A percentile compares a stretch with the other conserved stretches of the same genome.
Conservation (phyloP, 2,797 vertebrate species). For the Alfaro cultratus region DNA sequence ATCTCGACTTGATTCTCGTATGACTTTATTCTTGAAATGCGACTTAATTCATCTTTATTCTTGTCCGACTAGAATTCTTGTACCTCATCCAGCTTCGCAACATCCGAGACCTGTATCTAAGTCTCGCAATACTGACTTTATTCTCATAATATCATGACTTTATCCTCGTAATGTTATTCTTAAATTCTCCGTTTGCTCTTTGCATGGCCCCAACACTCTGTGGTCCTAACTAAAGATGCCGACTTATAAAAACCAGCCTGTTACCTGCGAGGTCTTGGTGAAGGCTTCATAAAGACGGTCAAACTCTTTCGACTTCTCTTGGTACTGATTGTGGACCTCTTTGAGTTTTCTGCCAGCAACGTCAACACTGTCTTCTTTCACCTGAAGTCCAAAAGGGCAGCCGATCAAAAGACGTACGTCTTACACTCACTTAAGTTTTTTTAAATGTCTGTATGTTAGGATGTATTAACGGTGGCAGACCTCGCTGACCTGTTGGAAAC, state of each 20-base stretch:
- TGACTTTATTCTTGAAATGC: no score
- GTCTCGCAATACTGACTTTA: no score
- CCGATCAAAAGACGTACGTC: background rate
- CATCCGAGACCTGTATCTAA: no score
- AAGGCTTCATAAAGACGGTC: conserved; percentile 94
- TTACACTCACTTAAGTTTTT: background rate
- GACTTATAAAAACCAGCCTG: background rate
- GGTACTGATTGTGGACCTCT: conserved; percentile 92
- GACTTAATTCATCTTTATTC: no score
- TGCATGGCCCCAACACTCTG: no score
- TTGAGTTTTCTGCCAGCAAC: conserved; percentile 93
- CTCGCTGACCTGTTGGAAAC: conserved; percentile 73
- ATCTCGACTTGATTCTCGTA: no score
- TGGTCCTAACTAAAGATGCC: background rate
- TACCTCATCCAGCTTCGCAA: no score
- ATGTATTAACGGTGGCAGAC: background rate
- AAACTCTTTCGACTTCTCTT: conserved; percentile 95
- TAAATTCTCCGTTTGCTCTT: no score
- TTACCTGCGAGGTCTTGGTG: conserved; percentile 94
- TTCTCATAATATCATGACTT: no score
- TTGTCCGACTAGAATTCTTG: no score
- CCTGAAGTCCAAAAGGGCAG: conserved; percentile 75
- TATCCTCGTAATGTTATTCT: no score
- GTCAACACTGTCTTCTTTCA: conserved; percentile 93
- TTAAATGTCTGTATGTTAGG: background rate